phyloP scores from a whole-genome alignment of 2,888 invertebrate species.

The Erpobdella octoculata region DNA sequence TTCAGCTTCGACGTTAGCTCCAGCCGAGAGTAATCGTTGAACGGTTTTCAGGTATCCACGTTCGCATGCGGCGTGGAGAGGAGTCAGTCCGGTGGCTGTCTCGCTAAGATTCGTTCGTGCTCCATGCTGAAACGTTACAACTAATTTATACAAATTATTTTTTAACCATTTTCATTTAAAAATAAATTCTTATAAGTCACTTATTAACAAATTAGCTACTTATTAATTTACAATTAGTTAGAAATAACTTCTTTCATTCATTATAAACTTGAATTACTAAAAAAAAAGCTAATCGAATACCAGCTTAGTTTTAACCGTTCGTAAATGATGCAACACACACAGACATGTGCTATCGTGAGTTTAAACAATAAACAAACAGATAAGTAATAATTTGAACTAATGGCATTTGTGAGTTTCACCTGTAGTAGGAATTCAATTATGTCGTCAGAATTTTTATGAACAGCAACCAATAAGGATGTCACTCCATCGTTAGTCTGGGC shows the following conservation, averaged over 20 bases:
- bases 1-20: constrained; percentile 35
- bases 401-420: neutral
- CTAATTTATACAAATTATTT: too few species aligned
- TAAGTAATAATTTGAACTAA: neutral
- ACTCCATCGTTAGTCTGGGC: constrained; percentile 36
- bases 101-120: constrained; percentile 7
- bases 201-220: too few species aligned
- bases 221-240: too few species aligned
- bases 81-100: constrained; percentile 35
- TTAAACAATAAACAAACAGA: neutral
- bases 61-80: constrained; percentile 39
- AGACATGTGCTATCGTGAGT: neutral
- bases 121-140: too few species aligned
- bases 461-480: constrained; percentile 35
- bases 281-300: too few species aligned
- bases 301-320: too few species aligned
- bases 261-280: too few species aligned
- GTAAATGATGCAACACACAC: neutral
- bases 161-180: too few species aligned
- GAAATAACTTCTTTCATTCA: too few species aligned
- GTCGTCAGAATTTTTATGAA: constrained; percentile 32
- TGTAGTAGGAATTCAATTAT: constrained; percentile 33
- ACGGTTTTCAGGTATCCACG: constrained; percentile 35
- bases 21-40: constrained; percentile 32
- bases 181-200: too few species aligned